Evolutionary conservation across 2,113 vertebrate species (phyloP).

Genomic region (Corythornis vintsioides): DNA sequence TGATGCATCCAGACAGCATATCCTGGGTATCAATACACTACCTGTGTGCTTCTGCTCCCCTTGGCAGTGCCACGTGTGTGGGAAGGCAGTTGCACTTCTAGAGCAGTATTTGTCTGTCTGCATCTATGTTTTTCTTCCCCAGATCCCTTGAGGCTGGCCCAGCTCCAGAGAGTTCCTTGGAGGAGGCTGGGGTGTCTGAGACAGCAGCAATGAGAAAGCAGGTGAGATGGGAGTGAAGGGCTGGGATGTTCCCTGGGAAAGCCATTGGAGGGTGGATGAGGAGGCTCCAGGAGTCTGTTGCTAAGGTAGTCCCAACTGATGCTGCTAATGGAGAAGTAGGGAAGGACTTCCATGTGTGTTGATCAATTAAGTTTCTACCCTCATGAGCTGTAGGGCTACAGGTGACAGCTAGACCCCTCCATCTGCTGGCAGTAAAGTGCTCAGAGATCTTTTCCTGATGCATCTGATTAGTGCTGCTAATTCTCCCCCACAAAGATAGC

Average conservation of each 20-base stretch:
- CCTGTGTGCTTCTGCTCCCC: neutral
- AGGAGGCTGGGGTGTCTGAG: slow-evolving; percentile 27
- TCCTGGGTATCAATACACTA: fast-evolving
- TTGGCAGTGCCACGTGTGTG: fast-evolving
- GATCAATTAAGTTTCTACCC: neutral
- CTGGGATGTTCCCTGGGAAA: neutral
- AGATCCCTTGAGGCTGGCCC: slow-evolving; percentile 7
- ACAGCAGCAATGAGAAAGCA: slow-evolving; percentile 56
- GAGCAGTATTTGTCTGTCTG: neutral
- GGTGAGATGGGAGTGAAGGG: slow-evolving; percentile 3
- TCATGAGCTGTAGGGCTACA: neutral
- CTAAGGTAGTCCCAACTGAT: neutral
- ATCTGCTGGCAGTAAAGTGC: neutral
- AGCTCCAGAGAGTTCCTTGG: neutral
- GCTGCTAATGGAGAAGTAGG: neutral
- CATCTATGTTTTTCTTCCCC: neutral
- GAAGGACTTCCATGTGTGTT: neutral
- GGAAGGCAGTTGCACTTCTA: neutral
- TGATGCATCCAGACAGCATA: neutral
- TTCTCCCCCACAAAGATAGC: neutral
- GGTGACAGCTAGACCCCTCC: neutral
- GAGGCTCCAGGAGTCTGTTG: neutral
- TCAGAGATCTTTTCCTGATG: neutral
- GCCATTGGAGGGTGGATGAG: neutral
- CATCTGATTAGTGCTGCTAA: neutral